A percentile compares a stretch with the other conserved stretches of the same genome.
Conservation (phyloP, 2,888 invertebrate species). For the Rhaphigaster nebulosa region DNA sequence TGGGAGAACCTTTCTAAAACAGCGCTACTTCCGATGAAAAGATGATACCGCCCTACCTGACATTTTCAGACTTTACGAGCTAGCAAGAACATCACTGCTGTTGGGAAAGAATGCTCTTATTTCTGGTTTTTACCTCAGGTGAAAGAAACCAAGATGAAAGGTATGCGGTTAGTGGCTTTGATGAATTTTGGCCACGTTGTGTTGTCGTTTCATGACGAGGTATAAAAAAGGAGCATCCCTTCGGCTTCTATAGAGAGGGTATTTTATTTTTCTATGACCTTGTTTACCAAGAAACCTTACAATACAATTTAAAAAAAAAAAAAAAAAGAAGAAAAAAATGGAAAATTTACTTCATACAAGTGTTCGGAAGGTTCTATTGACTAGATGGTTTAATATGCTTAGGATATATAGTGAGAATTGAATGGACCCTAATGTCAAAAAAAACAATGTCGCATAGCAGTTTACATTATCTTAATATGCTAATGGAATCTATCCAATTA, state of each 20-base stretch:
- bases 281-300: neutral
- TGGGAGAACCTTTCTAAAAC: neutral
- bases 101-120: conserved; percentile 1
- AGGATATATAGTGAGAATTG: too few species aligned
- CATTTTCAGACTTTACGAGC: neutral
- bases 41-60: neutral
- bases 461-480: too few species aligned
- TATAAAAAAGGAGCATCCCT: neutral
- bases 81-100: neutral
- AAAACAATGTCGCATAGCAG: too few species aligned
- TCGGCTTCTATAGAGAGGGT: neutral
- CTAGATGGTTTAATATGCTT: too few species aligned
- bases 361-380: neutral
- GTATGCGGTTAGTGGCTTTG: neutral
- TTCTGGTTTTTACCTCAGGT: neutral
- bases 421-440: too few species aligned
- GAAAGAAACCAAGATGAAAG: neutral
- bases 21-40: conserved; percentile 9
- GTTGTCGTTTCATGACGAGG: neutral
- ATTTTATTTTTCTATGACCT: neutral
- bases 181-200: neutral
- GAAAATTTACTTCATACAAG: neutral
- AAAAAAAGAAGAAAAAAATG: neutral
- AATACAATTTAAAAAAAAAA: neutral
- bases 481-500: too few species aligned